Conservation (phyloP, 2,797 vertebrate species). For the Etheostoma nigrum region DNA sequence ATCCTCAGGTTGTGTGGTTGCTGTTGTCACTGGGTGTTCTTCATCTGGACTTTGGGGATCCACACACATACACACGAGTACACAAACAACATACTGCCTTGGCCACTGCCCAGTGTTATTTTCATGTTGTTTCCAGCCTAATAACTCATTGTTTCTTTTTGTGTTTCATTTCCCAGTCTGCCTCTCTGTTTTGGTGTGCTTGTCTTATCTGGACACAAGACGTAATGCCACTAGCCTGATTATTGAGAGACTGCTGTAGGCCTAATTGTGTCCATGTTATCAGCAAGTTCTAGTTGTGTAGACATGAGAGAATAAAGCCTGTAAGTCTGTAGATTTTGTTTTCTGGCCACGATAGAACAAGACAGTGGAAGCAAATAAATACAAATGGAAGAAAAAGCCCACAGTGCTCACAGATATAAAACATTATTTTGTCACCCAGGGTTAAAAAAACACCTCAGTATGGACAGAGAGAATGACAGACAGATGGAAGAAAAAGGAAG, state of each 20-base stretch:
- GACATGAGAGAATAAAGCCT: slow-evolving; percentile 46
- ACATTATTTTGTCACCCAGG: slow-evolving; percentile 59
- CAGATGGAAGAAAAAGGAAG: slow-evolving; percentile 41
- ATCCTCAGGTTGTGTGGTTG: slow-evolving; percentile 47
- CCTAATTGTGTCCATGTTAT: slow-evolving; percentile 69
- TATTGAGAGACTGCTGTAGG: slow-evolving; percentile 50
- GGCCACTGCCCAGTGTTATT: slow-evolving; percentile 55
- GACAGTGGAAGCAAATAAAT: slow-evolving; percentile 49
- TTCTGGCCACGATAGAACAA: slow-evolving; percentile 37
- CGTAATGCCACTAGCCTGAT: slow-evolving; percentile 51
- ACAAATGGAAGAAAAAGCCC: slow-evolving; percentile 38
- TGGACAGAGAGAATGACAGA: slow-evolving; percentile 57
- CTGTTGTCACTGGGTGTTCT: slow-evolving; percentile 37
- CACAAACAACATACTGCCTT: slow-evolving; percentile 40
- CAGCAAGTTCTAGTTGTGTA: slow-evolving; percentile 53
- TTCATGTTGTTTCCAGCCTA: slow-evolving; percentile 55
- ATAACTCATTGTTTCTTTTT: slow-evolving; percentile 46
- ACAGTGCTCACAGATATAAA: slow-evolving; percentile 43
- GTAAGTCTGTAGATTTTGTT: slow-evolving; percentile 47
- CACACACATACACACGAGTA: slow-evolving; percentile 18
- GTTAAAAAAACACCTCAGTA: slow-evolving; percentile 58
- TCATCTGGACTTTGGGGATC: slow-evolving; percentile 38
- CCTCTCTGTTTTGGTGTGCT: slow-evolving; percentile 25
- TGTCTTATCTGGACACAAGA: slow-evolving; percentile 50
- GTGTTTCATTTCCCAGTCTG: slow-evolving; percentile 29